A percentile compares a stretch with the other conserved stretches of the same genome.
phyloP scores from a whole-genome alignment of 2,797 vertebrate genomes.

The Rhabdomys pumilio region DNA sequence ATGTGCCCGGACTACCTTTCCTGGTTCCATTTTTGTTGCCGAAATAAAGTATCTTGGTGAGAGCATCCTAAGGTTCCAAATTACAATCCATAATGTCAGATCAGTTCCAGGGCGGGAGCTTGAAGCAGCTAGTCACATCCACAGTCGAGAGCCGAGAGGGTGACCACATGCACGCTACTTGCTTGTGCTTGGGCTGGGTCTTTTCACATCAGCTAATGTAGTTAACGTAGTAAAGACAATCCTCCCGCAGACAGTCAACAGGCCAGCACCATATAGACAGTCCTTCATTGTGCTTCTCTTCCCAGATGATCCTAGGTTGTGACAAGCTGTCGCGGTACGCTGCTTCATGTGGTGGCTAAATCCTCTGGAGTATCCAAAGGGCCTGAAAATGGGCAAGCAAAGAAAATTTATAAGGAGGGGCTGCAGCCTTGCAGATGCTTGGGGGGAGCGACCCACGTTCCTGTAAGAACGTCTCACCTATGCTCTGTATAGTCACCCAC shows the following conservation, averaged over 20 bases:
- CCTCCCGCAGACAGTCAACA: not conserved
- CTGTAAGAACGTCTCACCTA: not conserved
- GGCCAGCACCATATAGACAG: not conserved
- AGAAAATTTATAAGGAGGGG: not conserved
- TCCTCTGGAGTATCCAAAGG: not conserved
- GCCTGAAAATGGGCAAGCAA: not conserved
- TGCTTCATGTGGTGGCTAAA: not conserved
- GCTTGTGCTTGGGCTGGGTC: not conserved
- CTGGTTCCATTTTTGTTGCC: not conserved
- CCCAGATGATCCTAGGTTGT: no score
- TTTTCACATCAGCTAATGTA: no score
- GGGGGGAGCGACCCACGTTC: not conserved
- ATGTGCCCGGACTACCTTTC: no score
- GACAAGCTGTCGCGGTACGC: not conserved
- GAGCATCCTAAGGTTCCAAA: not conserved
- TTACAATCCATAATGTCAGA: not conserved
- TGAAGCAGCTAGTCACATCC: not conserved
- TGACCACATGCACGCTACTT: accelerated
- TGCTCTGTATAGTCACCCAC: no score
- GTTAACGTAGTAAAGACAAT: not conserved
- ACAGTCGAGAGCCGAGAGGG: not conserved
- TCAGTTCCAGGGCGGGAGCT: not conserved
- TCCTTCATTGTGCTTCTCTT: not conserved
- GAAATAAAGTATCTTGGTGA: not conserved
- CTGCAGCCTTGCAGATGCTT: not conserved